Evolutionary conservation across 2,113 vertebrate genomes (phyloP).

Genomic region (Notothenia rossii): DNA sequence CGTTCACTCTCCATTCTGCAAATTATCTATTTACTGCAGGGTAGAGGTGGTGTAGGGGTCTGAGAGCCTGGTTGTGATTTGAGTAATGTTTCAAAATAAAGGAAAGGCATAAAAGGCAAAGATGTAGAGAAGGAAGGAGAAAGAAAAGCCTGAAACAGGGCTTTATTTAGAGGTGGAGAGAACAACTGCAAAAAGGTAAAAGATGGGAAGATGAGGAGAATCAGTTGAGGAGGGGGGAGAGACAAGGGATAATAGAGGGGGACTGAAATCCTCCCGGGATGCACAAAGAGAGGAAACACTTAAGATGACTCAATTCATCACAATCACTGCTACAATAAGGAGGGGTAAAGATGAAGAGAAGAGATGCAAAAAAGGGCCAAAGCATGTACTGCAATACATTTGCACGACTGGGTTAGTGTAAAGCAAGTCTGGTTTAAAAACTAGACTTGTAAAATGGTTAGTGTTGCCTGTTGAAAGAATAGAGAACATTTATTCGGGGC

Average conservation of each 20-base stretch:
- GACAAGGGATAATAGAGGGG: constrained; percentile 46
- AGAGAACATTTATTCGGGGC: too few species aligned
- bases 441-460: too few species aligned
- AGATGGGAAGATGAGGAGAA: constrained; percentile 51
- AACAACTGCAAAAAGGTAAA: constrained; percentile 58
- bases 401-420: constrained; percentile 52
- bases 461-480: too few species aligned
- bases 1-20: constrained; percentile 60
- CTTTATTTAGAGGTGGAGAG: constrained; percentile 26
- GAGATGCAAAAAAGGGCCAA: constrained; percentile 46
- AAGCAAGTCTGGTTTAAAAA: constrained; percentile 25
- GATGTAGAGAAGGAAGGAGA: constrained; percentile 16
- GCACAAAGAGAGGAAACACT: constrained; percentile 78
- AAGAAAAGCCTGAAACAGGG: constrained; percentile 18
- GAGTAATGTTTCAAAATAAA: constrained; percentile 63
- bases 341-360: constrained; percentile 34
- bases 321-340: constrained; percentile 74
- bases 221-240: constrained; percentile 22
- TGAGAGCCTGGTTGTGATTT: constrained; percentile 61
- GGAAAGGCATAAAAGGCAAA: constrained; percentile 28
- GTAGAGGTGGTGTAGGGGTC: constrained; percentile 21
- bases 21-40: constrained; percentile 71
- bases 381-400: constrained; percentile 64
- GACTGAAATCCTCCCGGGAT: constrained; percentile 74
- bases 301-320: constrained; percentile 83